Percentiles rank a stretch among this genome's conserved stretches.
phyloP scores from a whole-genome alignment of 2,797 vertebrate species.

The Huso huso region DNA sequence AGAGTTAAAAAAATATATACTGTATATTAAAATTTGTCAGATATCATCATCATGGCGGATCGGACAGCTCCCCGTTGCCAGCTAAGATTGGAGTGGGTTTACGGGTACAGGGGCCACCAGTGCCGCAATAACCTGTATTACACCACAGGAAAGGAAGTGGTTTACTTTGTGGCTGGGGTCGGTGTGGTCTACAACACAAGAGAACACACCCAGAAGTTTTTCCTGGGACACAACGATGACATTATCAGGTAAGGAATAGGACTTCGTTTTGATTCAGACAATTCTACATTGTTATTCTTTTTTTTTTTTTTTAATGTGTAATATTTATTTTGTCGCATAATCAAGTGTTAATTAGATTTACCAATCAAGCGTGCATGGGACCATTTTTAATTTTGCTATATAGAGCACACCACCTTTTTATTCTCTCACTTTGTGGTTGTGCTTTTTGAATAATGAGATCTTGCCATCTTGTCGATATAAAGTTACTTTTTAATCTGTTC shows the following conservation, averaged over 20 bases:
- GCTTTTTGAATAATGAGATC: no score
- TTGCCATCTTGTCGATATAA: no score
- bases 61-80: constrained; percentile 80
- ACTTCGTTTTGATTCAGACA: constrained; percentile 30
- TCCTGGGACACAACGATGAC: constrained; percentile 87
- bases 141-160: constrained; percentile 83
- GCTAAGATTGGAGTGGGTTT: constrained; percentile 87
- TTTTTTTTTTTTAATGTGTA: no score
- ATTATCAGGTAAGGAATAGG: constrained; percentile 79
- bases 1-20: constrained; percentile 4
- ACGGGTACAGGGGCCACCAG: constrained; percentile 89
- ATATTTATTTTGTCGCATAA: no score
- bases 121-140: constrained; percentile 94
- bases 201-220: constrained; percentile 89
- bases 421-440: no score
- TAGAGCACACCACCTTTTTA: no score
- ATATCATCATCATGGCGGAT: constrained; percentile 74
- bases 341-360: no score
- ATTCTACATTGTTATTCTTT: not conserved
- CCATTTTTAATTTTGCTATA: no score
- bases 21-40: constrained; percentile 2
- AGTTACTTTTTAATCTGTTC: no score
- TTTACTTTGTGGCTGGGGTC: constrained; percentile 88
- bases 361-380: no score
- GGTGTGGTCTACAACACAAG: constrained; percentile 88